Base-by-base conservation (phyloP, 2,888 invertebrate genomes). In the Drosophila nr. fundita region DNA sequence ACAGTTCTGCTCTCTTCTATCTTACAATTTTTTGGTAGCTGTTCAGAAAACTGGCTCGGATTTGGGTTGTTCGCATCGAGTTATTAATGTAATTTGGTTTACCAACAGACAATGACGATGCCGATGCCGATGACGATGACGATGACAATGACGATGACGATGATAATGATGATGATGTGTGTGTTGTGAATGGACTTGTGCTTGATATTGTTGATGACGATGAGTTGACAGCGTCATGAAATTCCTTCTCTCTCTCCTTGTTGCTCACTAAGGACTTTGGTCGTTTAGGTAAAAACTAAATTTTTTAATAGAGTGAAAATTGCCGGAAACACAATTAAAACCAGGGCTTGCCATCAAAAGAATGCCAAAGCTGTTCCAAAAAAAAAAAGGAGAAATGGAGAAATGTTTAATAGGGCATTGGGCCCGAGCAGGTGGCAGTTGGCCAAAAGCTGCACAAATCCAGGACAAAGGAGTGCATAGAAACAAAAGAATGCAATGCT, bases 301-400 rank as follows among this genome's bases (percentile, higher is more conserved):
- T 78, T 88, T 86, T 88, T 82, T 78, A 89, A 90, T 87, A 71
- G 84, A 90, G 77, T 83, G 89, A 82, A 87, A 87, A 90, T 90
- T 81, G 68, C 84, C 87, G 90, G 87, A 87, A 87, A 79, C 82
- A 81, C 90, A 90, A 90, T 90, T 88, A 83, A 86, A 80, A 78
- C 71, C 71, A 67, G 76, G 70, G 78, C 52, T 68, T 38, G 64
- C 50, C 62, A 63, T 68, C 42, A 60, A 57, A 70, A 63, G 68
- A 36, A 52, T 59, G 42, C 49, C 42, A 57, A 75, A 70, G 53
- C 64, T 27, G 24, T 32, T 11, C 13, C 1, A 11, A 4, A 73
- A 71, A 57, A 55, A 34, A 49, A 24, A 11, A 55, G 64, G 57
- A 55, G 64, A 59, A 45, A 50, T 29, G 10, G 0, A 11, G 18